Evolutionary conservation across 2,113 vertebrate species (phyloP), one percentile per base, ranked within the genome.

Genomic region (Pterophyllum scalare): DNA sequence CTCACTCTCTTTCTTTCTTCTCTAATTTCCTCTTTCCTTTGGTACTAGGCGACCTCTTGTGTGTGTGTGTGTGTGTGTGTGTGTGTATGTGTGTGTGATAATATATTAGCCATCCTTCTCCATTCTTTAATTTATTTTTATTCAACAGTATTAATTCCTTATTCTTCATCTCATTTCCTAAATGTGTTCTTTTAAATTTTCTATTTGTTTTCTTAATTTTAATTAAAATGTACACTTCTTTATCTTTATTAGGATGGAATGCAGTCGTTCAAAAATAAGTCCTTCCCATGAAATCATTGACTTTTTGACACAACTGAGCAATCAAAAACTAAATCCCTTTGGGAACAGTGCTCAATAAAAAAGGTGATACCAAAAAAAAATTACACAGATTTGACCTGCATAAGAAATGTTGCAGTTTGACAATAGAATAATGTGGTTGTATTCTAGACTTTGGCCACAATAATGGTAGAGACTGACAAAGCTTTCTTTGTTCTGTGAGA

Each of bases 1-100:
- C 52, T 72, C 46, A 28, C 65, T 76, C 4, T 33, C 56, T 87
- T 22, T 90, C 52, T 83, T 82, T 90, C 26, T 56, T 79, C 56
- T 84, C 85, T 83, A 89, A 56, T 91, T 84, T 81, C 35, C 60
- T 70, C 72, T 87, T 75, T 80, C 52, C 26, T 81, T 80, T 83
- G 38, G 49, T 54, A 31, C 26, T 33, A n/a, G 11, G 46, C 26
- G 1, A 72, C 26, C 24, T 14, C 19, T 72, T 35, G 0, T 33
- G 19, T 59, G 24, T 46, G 46, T 0, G 0, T 46, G 15, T 11
- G 31, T 33, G 31, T 33, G 31, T 67, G 62, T 43, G 43, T 17
- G 62, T 17, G 62, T 4, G 43, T 1, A 5, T 2, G 64, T 8
- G 2, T 22, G 64, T 17, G 38, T 38, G 64, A 13, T 43, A 59